Percentiles rank a stretch among this genome's conserved stretches.
Evolutionary conservation across 2,113 vertebrate species (phyloP).

Genomic region (human): DNA sequence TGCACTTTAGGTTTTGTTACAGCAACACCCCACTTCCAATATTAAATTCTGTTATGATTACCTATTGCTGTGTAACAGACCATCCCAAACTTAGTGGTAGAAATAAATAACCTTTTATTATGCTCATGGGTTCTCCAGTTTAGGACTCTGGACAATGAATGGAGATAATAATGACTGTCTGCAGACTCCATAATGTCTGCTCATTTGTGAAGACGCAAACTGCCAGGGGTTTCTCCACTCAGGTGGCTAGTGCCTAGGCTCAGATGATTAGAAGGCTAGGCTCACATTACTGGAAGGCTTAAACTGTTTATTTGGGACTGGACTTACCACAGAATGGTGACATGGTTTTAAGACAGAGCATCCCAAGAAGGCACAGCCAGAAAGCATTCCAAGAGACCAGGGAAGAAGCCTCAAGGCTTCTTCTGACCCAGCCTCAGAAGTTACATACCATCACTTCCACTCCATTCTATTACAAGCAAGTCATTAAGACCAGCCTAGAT

Average conservation of each 20-base stretch:
- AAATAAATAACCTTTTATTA: background rate
- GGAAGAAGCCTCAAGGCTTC: background rate
- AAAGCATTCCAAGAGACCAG: background rate
- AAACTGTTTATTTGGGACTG: background rate
- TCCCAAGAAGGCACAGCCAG: background rate
- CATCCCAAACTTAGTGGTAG: background rate
- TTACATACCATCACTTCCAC: background rate
- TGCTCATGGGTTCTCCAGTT: background rate
- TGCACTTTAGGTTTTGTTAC: background rate
- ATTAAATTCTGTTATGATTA: background rate
- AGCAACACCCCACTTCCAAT: background rate
- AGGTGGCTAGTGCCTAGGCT: background rate
- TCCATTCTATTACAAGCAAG: background rate
- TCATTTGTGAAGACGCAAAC: background rate
- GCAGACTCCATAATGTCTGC: background rate
- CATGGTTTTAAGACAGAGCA: background rate
- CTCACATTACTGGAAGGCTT: background rate
- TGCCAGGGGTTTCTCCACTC: background rate
- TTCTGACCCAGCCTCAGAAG: background rate
- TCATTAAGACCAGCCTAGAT: background rate
- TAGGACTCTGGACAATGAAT: background rate
- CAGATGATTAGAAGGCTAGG: background rate
- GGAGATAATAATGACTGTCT: background rate
- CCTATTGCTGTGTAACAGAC: background rate
- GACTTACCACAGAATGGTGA: background rate